These are phyloP conservation scores for Oscheius sp. DNA, from an alignment of 2,888 invertebrate genomes.

Conservation along the genomic window DNA sequence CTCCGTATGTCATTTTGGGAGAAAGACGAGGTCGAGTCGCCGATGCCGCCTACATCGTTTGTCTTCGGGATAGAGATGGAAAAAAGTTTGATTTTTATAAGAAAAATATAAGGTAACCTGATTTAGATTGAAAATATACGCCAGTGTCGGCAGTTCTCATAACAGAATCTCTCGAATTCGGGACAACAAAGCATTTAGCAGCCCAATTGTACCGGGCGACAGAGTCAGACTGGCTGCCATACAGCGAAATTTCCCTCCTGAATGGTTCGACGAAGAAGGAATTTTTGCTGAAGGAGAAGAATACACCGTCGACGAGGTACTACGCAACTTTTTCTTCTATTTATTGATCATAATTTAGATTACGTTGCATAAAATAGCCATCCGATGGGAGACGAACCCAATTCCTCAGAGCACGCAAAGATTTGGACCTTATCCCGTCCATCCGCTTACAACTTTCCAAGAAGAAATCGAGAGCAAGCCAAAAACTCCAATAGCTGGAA, in stretches of 20 bases:
- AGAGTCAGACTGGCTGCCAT: background rate
- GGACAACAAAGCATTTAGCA: background rate
- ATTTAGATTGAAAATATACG: background rate
- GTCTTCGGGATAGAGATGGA: background rate
- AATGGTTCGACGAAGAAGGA: constrained; percentile 20
- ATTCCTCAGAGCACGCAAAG: background rate
- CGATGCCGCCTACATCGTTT: constrained; percentile 1
- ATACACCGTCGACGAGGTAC: background rate
- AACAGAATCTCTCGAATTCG: background rate
- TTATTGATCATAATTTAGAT: background rate
- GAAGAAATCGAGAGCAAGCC: background rate
- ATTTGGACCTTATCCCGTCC: background rate
- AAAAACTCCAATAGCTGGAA: background rate
- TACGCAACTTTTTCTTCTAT: background rate
- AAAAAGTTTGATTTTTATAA: background rate
- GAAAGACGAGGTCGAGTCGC: background rate
- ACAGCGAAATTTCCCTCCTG: background rate
- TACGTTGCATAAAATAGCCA: background rate
- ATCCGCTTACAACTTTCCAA: too few relatives aligned
- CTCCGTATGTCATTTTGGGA: background rate
- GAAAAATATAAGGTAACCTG: background rate
- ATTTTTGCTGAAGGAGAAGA: background rate
- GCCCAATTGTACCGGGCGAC: constrained; percentile 1
- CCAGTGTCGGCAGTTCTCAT: background rate
- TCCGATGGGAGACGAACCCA: constrained; percentile 2